A percentile compares a stretch with the other conserved stretches of the same genome.
These are phyloP conservation scores for Amphiprion clarkii DNA, from an alignment of 2,797 vertebrate genomes.

Conservation along the genomic window DNA sequence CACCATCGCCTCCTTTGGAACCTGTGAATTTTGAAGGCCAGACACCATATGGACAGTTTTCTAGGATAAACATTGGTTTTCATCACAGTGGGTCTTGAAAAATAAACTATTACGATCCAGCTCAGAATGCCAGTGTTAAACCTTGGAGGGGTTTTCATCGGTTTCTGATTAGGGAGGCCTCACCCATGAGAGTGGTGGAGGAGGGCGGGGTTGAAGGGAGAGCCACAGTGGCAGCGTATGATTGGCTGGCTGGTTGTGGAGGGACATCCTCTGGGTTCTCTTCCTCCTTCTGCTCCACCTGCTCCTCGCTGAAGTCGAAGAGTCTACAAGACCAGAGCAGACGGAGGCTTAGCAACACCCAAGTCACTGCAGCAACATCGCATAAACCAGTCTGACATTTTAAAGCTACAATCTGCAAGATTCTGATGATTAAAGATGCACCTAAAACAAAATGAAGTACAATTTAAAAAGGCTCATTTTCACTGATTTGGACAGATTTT, in stretches of 20 bases:
- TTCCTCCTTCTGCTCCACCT: conserved; percentile 80
- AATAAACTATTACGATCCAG: too few relatives aligned
- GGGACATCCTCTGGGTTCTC: conserved; percentile 82
- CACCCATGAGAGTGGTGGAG: conserved; percentile 91
- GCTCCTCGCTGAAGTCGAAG: conserved; percentile 85
- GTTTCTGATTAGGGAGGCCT: background rate
- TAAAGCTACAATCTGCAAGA: background rate
- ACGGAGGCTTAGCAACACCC: background rate
- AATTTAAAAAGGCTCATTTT: too few relatives aligned
- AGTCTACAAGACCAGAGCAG: conserved; percentile 66
- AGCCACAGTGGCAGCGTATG: conserved; percentile 95
- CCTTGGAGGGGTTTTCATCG: background rate
- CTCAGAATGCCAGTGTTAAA: background rate
- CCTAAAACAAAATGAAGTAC: too few relatives aligned
- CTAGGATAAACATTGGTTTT: too few relatives aligned
- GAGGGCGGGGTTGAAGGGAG: conserved; percentile 88
- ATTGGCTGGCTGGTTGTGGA: conserved; percentile 85
- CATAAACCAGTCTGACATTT: background rate
- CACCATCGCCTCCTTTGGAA: too few relatives aligned
- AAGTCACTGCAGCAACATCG: background rate
- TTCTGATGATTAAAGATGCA: too few relatives aligned
- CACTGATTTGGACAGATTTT: too few relatives aligned
- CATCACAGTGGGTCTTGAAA: too few relatives aligned
- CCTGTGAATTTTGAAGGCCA: too few relatives aligned
- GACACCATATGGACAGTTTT: too few relatives aligned